Conservation (phyloP, 2,113 vertebrate species). For the Oreotrochilus melanogaster region DNA sequence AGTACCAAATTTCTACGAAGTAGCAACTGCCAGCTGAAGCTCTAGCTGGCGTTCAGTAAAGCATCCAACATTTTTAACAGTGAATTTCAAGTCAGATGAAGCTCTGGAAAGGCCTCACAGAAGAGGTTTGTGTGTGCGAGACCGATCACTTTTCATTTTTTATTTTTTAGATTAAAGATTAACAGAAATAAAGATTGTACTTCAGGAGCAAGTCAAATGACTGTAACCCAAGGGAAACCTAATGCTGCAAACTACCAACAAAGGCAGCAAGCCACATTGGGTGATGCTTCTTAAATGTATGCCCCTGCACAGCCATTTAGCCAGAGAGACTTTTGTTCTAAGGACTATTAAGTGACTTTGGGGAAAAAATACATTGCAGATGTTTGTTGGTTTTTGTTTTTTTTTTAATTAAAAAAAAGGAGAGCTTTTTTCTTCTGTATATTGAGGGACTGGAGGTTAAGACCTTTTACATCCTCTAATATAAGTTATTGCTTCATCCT, state of each 20-base stretch:
- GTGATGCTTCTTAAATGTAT: background rate
- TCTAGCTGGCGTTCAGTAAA: background rate
- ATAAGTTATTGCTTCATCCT: constrained; percentile 54
- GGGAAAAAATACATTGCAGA: constrained; percentile 57
- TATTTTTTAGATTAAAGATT: background rate
- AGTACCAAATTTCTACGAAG: background rate
- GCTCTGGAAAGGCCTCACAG: background rate
- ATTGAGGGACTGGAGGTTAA: constrained; percentile 59
- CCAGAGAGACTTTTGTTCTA: constrained; percentile 12
- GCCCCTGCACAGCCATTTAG: background rate
- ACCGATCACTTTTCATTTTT: background rate
- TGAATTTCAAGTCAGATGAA: background rate
- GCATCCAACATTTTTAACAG: background rate
- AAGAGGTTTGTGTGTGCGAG: background rate
- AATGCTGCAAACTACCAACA: background rate
- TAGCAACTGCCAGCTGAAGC: background rate
- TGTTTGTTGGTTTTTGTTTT: background rate
- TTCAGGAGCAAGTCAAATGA: background rate
- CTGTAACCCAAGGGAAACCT: background rate
- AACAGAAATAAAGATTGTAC: background rate
- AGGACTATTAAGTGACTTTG: background rate
- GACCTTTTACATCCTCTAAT: constrained; percentile 71
- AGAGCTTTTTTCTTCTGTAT: background rate
- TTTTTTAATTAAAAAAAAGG: constrained; percentile 48
- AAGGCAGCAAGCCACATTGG: background rate